These are phyloP conservation scores for Willowsia nigromaculata DNA, from an alignment of 2,888 invertebrate genomes.

Conservation along the genomic window DNA sequence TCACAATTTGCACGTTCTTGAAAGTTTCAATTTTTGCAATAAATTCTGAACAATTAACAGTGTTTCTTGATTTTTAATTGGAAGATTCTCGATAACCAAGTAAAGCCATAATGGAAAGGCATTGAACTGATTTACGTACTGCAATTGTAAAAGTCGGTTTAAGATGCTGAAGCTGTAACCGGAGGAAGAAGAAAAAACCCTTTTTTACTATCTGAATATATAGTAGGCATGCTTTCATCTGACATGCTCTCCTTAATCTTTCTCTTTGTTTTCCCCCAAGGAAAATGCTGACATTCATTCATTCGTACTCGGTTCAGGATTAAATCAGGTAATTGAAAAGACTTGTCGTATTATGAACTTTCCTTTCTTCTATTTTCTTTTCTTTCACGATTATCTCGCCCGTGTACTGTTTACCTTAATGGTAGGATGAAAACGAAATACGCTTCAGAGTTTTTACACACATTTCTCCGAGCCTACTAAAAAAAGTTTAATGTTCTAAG, in stretches of 20 bases:
- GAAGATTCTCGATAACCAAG: no score
- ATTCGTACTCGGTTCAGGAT: background rate
- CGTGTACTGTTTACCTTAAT: background rate
- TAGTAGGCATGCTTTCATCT: no score
- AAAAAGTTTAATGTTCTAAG: constrained; percentile 64
- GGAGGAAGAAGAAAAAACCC: no score
- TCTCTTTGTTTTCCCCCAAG: background rate
- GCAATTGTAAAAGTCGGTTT: no score
- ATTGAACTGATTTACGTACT: no score
- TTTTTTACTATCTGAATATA: no score
- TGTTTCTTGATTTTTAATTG: no score
- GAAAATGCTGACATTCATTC: background rate
- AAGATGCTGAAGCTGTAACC: no score
- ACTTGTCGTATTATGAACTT: constrained; percentile 55
- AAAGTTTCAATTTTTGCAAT: no score
- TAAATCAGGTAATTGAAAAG: constrained; percentile 66
- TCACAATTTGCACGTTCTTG: no score
- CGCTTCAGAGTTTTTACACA: constrained; percentile 1
- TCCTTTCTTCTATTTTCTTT: background rate
- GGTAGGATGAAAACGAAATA: background rate
- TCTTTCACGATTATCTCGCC: background rate
- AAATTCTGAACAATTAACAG: no score
- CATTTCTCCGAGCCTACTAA: constrained; percentile 14
- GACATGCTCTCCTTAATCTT: background rate
- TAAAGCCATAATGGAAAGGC: no score